These are phyloP conservation scores for Psilopsiagon aymara DNA, from an alignment of 2,113 vertebrate species.

Conservation along the genomic window DNA sequence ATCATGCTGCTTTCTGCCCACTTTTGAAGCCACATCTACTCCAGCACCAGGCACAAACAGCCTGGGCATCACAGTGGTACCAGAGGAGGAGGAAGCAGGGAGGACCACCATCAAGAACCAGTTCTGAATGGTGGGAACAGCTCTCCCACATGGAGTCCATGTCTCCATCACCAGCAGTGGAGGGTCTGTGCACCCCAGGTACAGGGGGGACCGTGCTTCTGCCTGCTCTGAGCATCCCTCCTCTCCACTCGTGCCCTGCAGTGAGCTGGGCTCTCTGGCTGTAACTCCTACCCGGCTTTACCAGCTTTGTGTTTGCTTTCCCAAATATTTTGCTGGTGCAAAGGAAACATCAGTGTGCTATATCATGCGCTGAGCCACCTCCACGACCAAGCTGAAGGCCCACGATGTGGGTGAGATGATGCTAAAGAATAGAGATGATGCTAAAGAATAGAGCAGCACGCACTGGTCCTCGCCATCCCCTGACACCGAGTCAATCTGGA, in stretches of 20 bases:
- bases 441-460: neutral
- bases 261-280: neutral
- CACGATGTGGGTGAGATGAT: neutral
- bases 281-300: neutral
- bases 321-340: slow-evolving; percentile 12
- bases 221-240: neutral
- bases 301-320: slow-evolving; percentile 29
- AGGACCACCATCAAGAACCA: neutral
- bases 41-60: neutral
- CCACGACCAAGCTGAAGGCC: neutral
- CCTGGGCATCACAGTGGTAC: accelerated
- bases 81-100: neutral
- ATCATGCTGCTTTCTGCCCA: accelerated
- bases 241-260: neutral
- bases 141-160: neutral
- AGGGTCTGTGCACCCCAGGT: neutral
- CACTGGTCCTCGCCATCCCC: too few relatives aligned
- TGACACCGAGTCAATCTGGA: neutral
- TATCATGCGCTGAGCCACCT: neutral
- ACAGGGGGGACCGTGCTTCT: accelerated
- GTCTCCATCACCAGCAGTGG: neutral
- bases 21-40: neutral
- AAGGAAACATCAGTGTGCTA: slow-evolving; percentile 5
- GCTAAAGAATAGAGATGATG: neutral
- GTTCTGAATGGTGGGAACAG: neutral